Percentiles rank a stretch among this genome's conserved stretches.
Evolutionary conservation across 2,888 invertebrate species (phyloP).

Genomic region (Epinotia nisella): DNA sequence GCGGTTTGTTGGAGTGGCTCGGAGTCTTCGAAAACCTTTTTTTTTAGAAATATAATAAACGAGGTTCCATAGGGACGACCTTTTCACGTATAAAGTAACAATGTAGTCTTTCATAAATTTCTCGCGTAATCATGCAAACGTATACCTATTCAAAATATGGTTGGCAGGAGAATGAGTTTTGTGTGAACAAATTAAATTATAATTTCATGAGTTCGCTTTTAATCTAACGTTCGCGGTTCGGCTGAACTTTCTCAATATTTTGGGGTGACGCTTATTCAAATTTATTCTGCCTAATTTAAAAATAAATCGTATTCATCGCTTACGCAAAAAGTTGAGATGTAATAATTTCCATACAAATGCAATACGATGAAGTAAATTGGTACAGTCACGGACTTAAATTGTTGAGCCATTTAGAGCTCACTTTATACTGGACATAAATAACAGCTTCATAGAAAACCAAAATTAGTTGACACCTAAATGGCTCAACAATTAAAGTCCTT

Average conservation of each 20-base stretch:
- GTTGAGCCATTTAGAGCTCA: no score
- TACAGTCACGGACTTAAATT: no score
- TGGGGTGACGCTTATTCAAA: conserved; percentile 59
- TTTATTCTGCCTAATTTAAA: conserved; percentile 49
- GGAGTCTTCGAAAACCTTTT: no score
- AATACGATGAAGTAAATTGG: neutral
- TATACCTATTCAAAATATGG: conserved; percentile 59
- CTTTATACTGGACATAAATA: no score
- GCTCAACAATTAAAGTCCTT: no score
- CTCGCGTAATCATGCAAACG: conserved; percentile 55
- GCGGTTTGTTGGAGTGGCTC: no score
- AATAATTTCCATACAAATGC: conserved; percentile 10
- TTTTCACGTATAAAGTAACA: conserved; percentile 11
- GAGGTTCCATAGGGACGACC: neutral
- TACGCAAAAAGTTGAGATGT: conserved; percentile 13
- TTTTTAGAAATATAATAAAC: no score
- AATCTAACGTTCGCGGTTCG: conserved; percentile 59
- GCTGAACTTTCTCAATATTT: conserved; percentile 61
- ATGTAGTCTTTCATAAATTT: conserved; percentile 51
- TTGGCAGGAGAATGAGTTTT: conserved; percentile 58
- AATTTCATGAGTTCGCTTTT: conserved; percentile 80
- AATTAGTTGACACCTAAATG: no score
- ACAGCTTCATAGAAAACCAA: no score
- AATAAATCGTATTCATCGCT: conserved; percentile 24
- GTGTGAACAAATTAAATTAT: conserved; percentile 77